A percentile compares a stretch with the other conserved stretches of the same genome.
These are phyloP conservation scores for Bos indicus DNA, from an alignment of 2,113 vertebrate species.

Conservation along the genomic window DNA sequence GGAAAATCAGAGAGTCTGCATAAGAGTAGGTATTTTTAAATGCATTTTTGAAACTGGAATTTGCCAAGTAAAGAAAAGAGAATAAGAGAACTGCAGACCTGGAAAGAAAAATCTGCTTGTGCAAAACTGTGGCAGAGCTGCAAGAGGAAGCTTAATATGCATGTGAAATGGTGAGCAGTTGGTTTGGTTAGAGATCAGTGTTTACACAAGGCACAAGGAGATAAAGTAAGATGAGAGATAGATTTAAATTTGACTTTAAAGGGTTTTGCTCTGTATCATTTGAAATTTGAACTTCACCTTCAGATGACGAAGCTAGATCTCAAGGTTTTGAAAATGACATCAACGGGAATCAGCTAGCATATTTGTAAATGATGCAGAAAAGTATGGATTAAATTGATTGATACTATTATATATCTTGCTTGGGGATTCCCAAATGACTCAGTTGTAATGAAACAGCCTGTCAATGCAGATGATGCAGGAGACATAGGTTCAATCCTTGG, in stretches of 20 bases:
- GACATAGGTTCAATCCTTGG: background rate
- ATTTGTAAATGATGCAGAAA: background rate
- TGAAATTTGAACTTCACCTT: background rate
- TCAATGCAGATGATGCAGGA: background rate
- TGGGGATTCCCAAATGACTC: background rate
- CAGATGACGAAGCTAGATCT: background rate
- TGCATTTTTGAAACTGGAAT: background rate
- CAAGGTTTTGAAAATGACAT: background rate
- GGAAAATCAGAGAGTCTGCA: background rate
- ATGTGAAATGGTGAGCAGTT: background rate
- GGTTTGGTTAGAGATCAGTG: background rate
- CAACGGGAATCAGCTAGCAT: background rate
- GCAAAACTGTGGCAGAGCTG: background rate
- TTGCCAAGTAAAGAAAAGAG: background rate
- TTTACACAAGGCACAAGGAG: background rate
- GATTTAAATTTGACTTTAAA: conserved; percentile 12
- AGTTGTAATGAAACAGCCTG: background rate
- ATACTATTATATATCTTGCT: background rate
- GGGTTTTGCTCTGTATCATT: background rate
- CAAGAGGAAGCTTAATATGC: background rate
- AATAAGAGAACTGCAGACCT: background rate
- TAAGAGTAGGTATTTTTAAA: background rate
- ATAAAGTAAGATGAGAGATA: background rate
- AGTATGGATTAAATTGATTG: background rate
- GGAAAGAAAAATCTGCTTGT: background rate